Evolutionary conservation across 30 jellyfish, hydroid and myxozoan species (phyloP).

Genomic region (Turritopsis rubra): DNA sequence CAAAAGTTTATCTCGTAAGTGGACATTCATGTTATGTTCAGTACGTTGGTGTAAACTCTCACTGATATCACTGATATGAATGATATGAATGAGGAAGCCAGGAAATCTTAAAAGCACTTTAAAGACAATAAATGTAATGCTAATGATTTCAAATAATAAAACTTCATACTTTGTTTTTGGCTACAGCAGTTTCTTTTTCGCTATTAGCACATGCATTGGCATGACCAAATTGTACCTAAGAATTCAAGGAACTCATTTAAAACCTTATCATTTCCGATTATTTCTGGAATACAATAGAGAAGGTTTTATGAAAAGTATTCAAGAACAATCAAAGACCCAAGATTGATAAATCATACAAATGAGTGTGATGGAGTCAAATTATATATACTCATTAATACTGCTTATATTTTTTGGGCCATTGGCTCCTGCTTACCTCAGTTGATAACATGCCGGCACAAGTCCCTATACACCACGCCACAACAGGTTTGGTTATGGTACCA

Average conservation of each 20-base stretch:
- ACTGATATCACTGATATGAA: too few relatives aligned
- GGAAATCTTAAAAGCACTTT: background rate
- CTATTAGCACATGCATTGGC: slow-evolving; percentile 99
- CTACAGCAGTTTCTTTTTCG: slow-evolving; percentile 84
- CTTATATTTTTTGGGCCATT: background rate
- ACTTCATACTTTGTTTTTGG: slow-evolving; percentile 79
- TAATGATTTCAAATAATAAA: background rate
- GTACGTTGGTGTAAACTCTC: too few relatives aligned
- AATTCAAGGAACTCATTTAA: background rate
- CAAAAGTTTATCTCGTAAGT: too few relatives aligned
- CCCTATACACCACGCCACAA: slow-evolving; percentile 97
- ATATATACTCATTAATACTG: too few relatives aligned
- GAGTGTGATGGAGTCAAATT: too few relatives aligned
- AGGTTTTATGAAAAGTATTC: too few relatives aligned
- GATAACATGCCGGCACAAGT: slow-evolving; percentile 95
- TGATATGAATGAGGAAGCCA: too few relatives aligned
- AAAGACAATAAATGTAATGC: background rate
- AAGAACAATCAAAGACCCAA: too few relatives aligned
- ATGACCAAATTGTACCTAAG: slow-evolving; percentile 98
- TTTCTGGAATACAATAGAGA: too few relatives aligned
- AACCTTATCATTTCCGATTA: too few relatives aligned
- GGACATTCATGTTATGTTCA: too few relatives aligned
- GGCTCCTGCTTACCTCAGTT: slow-evolving; percentile 56
- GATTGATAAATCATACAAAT: too few relatives aligned
- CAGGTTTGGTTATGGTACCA: slow-evolving; percentile 68